phyloP scores from a whole-genome alignment of 2,888 invertebrate genomes.

The Brachylomia viminalis region DNA sequence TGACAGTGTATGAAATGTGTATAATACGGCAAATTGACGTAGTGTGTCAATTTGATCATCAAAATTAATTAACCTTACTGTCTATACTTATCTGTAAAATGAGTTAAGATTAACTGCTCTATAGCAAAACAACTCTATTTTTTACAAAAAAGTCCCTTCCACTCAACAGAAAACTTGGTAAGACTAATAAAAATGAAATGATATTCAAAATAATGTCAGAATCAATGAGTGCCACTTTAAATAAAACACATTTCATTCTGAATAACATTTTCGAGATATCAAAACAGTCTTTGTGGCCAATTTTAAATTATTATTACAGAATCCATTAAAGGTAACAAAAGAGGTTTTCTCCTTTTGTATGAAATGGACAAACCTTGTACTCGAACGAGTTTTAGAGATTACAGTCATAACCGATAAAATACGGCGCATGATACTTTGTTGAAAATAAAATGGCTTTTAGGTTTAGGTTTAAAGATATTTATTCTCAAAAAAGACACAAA shows the following conservation, averaged over 20 bases:
- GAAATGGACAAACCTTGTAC: conserved; percentile 55
- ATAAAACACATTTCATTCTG: conserved; percentile 31
- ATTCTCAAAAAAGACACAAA: too few species aligned
- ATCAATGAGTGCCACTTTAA: conserved; percentile 6
- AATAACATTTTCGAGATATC: conserved; percentile 28
- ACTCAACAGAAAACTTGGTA: too few species aligned
- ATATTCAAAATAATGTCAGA: conserved; percentile 5
- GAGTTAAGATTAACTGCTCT: background rate
- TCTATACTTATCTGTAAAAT: background rate
- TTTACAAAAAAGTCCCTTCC: background rate
- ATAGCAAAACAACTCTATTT: background rate
- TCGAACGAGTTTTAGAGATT: conserved; percentile 58
- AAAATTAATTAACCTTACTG: too few species aligned
- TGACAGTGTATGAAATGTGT: too few species aligned
- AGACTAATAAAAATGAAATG: background rate
- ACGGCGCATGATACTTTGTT: conserved; percentile 17
- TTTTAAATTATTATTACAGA: conserved; percentile 56
- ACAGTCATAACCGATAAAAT: conserved; percentile 47
- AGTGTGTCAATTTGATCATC: too few species aligned
- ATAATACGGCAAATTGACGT: too few species aligned
- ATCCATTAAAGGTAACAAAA: conserved; percentile 59
- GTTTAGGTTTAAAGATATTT: too few species aligned
- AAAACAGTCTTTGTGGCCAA: conserved; percentile 44
- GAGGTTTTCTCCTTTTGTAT: conserved; percentile 41
- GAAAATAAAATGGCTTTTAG: conserved; percentile 16